These are phyloP conservation scores for Hydropsyche betteni DNA, from an alignment of 2,888 invertebrate genomes.

Conservation along the genomic window DNA sequence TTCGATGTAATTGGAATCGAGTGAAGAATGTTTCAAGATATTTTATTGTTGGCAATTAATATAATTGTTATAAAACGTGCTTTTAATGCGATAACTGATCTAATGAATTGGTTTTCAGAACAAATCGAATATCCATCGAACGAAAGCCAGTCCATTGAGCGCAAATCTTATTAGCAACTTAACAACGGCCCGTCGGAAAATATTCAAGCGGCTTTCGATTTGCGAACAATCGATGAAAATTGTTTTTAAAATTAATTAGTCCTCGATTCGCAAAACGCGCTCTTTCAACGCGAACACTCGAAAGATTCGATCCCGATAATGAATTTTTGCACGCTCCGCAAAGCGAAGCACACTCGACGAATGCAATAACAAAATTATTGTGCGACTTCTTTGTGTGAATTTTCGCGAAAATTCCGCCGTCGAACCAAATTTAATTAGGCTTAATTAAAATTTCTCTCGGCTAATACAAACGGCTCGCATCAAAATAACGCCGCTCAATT, in stretches of 20 bases:
- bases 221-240: neutral
- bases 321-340: neutral
- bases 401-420: neutral
- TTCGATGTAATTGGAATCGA: neutral
- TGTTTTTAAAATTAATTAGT: too few species aligned
- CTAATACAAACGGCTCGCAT: neutral
- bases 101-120: neutral
- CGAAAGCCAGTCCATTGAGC: neutral
- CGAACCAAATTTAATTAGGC: conserved; percentile 12
- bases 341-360: conserved; percentile 1
- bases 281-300: neutral
- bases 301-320: neutral
- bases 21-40: neutral
- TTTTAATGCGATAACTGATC: neutral
- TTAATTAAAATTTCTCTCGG: conserved; percentile 19
- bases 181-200: too few species aligned
- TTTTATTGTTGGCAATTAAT: too few species aligned
- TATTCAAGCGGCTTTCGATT: neutral
- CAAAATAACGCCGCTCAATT: conserved; percentile 5
- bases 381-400: conserved; percentile 1
- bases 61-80: too few species aligned
- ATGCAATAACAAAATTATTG: conserved; percentile 9
- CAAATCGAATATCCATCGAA: neutral
- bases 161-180: too few species aligned
- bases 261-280: too few species aligned